Base-by-base conservation (phyloP, 2,888 invertebrate species). In the Eucera pruinosa region DNA sequence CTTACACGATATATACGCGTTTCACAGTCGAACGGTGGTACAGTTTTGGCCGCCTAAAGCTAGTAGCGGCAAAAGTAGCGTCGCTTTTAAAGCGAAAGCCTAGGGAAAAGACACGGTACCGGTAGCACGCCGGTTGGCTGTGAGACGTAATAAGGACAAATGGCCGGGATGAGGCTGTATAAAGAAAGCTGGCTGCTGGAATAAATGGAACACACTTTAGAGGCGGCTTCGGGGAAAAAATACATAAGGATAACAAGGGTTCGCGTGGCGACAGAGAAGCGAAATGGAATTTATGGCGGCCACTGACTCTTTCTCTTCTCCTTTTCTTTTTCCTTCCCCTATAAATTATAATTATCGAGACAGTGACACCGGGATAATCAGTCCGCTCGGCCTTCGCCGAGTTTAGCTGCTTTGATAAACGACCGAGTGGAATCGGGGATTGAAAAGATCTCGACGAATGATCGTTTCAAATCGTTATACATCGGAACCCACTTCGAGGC, bases 141-240 rank as follows among this genome's bases (percentile, higher is more conserved):
- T 58, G 71, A 54, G 61, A 69, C 73, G 61, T 81, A 83, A 82
- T 77, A 80, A 83, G 82, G 58, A 83, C 65, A 76, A 80, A 76
- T 67, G 60, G 76, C 41, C 6, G 20, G 70, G 73, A 69, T 27
- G 62, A 43, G 39, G 33, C 57, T 64, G 69, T 36, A 48, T 33
- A 64, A 61, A 68, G 67, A 55, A 60, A 66, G 48, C 47, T 18
- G 60, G 72, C 62, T 43, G 45, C n/a, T 9, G 66, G 58, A 72
- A 76, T 67, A 79, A 79, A 77, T 69, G 72, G 72, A 68, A 69
- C 72, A 57, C 50, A 54, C 54, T 52, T 65, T 68, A 61, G 65
- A 52, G 50, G 33, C 15, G 60, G n/a, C 52, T 30, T 30, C 36
- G 23, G n/a, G 47, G 52, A 50, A 68, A 55, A 73, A 64, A 68